A percentile compares a stretch with the other conserved stretches of the same genome.
Evolutionary conservation across 1,140 invertebrate species (phyloP).

Genomic region (Drosophila insularis): DNA sequence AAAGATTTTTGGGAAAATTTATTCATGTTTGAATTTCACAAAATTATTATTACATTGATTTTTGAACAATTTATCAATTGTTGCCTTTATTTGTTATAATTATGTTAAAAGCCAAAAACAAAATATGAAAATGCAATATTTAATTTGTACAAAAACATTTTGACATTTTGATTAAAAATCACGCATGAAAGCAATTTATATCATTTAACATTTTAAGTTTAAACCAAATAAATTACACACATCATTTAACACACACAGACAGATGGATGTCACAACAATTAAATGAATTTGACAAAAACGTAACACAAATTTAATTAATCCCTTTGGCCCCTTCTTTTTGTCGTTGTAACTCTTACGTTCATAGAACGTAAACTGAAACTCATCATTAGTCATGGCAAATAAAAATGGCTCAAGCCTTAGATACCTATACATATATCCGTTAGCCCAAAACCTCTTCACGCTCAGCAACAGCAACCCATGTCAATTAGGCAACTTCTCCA

Average conservation of each 20-base stretch:
- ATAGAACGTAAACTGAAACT: slow-evolving; percentile 12
- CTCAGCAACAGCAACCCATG: slow-evolving; percentile 31
- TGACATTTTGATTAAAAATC: slow-evolving; percentile 1
- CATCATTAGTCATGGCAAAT: slow-evolving; percentile 42
- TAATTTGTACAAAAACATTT: background rate
- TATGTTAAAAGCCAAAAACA: background rate
- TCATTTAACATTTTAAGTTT: slow-evolving; percentile 14
- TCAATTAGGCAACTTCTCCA: slow-evolving; percentile 38
- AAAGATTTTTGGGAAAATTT: too few relatives aligned
- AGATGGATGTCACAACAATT: slow-evolving; percentile 16
- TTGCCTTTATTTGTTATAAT: background rate
- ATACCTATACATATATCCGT: slow-evolving; percentile 11
- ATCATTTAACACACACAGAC: slow-evolving; percentile 7
- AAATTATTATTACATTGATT: too few relatives aligned
- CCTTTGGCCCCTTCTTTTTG: background rate
- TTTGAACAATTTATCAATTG: background rate
- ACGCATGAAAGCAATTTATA: background rate
- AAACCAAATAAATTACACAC: slow-evolving; percentile 29
- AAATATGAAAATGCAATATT: background rate
- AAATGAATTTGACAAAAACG: background rate
- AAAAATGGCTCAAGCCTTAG: slow-evolving; percentile 29
- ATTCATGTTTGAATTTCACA: too few relatives aligned
- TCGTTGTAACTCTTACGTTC: background rate
- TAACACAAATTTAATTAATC: slow-evolving; percentile 11
- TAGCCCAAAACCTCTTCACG: background rate